Evolutionary conservation across 1,140 invertebrate species (phyloP), one percentile per base, ranked within the genome.

Genomic region (Mizuhopecten yessoensis): DNA sequence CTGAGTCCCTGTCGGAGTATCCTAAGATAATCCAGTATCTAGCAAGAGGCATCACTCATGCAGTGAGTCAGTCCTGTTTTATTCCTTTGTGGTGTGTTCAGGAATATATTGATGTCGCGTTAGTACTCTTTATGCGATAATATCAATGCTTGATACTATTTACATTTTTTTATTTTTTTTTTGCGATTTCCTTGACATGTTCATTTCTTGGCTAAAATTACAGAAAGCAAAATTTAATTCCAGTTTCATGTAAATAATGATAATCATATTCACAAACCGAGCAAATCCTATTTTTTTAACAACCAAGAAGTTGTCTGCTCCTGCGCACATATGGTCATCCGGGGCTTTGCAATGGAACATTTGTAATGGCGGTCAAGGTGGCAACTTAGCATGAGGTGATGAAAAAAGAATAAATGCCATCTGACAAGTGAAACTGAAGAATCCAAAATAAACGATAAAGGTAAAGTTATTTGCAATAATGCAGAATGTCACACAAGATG

Each of bases 401-500:
- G 93, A 90, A 91, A 91, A 92, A 93, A 91, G 89, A 93, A 49
- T 45, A 90, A 88, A 75, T 75, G 57, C 57, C 57, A 75, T 75
- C 57, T 75, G 87, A 86, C 49, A 42, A 34, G 39, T 88, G 87
- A 87, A n/a, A 23, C 45, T 36, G 86, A 92, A 49, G 39, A 49
- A 39, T 20, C 34, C 20, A 33, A 33, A 34, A n/a, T 45, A 49
- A 45, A 36, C 34, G 57, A 34, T 89, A 33, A 34, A 29, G 42
- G 33, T 88, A 90, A 34, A 89, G 86, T 91, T 89, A 87, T 92
- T 57, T 94, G 94, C 92, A 94, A 96, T 98, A 97, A 98, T 98
- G 98, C 98, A 98, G 98, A 98, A 98, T 98, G 98, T 98, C 97
- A 97, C 97, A 97, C 97, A 98, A 97, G 97, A 97, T 96, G 97